Conservation (phyloP, 2,797 vertebrate genomes). For the Orientallactaga sibirica region DNA sequence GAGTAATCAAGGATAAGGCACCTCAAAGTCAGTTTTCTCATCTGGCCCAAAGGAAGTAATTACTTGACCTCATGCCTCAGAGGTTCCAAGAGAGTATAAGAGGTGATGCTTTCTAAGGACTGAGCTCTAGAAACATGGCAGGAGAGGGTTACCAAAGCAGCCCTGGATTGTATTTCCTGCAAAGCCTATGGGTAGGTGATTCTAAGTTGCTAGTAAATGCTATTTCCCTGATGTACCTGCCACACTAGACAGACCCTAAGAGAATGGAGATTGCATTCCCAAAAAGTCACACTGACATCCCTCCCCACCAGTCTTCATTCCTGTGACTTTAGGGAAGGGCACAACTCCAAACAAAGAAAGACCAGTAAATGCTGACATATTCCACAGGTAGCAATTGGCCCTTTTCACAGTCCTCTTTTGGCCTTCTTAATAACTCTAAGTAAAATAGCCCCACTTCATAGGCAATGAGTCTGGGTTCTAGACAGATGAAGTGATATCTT, state of each 20-base stretch:
- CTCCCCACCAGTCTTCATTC: background rate
- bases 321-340: background rate
- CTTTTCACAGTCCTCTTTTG: constrained; percentile 5
- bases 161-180: background rate
- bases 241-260: background rate
- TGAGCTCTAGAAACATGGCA: background rate
- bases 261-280: background rate
- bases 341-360: background rate
- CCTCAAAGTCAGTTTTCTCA: background rate
- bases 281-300: background rate
- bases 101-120: background rate
- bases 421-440: background rate
- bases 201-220: background rate
- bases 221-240: background rate
- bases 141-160: background rate
- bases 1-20: background rate
- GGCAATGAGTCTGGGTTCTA: background rate
- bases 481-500: background rate
- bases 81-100: background rate
- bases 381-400: background rate
- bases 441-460: background rate
- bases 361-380: background rate
- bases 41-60: background rate
- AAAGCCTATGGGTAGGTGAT: background rate
- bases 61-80: background rate